These are phyloP conservation scores for Gonioctena quinquepunctata DNA, from an alignment of 1,140 invertebrate genomes.

Conservation along the genomic window DNA sequence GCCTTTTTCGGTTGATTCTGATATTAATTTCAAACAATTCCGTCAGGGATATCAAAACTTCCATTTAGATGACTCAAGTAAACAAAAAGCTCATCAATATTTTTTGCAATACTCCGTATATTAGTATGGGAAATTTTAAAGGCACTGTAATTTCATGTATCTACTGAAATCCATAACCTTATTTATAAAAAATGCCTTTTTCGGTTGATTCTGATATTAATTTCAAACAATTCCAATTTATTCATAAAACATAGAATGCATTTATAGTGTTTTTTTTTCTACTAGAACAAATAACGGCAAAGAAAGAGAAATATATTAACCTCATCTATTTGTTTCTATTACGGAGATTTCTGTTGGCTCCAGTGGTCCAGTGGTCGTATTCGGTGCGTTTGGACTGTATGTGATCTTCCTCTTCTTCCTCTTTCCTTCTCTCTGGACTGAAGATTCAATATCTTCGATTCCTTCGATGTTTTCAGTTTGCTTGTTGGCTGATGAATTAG, in stretches of 20 bases:
- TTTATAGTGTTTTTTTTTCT: neutral
- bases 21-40: neutral
- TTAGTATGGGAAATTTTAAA: neutral
- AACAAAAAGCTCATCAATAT: neutral
- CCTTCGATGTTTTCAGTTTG: no score
- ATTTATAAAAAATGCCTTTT: neutral
- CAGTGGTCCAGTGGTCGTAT: neutral
- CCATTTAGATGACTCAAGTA: neutral
- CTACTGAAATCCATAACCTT: neutral
- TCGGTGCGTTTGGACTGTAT: neutral
- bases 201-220: neutral
- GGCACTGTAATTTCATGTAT: neutral
- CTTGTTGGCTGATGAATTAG: no score
- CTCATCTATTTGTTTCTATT: neutral
- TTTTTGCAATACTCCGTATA: neutral
- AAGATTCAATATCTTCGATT: neutral
- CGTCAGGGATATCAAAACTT: neutral
- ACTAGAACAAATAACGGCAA: neutral
- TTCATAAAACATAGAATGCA: neutral
- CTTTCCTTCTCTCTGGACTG: neutral
- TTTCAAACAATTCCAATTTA: neutral
- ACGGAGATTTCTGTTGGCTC: no score
- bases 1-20: neutral
- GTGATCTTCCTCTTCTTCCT: neutral
- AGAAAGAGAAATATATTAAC: neutral